Base-by-base conservation (phyloP, 2,113 vertebrate species). In the Tympanuchus pallidicinctus region DNA sequence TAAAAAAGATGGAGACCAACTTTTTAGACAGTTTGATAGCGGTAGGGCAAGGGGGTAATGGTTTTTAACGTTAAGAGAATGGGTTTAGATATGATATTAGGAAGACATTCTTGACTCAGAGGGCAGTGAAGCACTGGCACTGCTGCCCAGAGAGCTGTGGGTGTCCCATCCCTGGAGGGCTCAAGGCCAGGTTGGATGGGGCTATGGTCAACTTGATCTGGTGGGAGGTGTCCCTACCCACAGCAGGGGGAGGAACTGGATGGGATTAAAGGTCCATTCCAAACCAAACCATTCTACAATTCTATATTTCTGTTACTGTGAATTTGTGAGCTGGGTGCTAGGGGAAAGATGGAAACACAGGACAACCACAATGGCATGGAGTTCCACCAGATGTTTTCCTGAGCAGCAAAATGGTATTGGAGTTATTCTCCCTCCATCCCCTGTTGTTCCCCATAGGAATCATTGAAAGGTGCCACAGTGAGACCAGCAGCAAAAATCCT, bases 381-480 rank as follows among this genome's bases (percentile, higher is more conserved):
- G 16, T 54, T 45, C 40, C 20, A 30, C 5, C 75, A 72, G 5
- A 2, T 8, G 48, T 56, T 32, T 56, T 56, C 54, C 28, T 28
- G 11, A 57, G 24, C 48, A 84, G 65, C 32, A 79, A 85, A 82
- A 85, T 64, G 2, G 0, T 14, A 17, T 30, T 36, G 27, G 67
- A 27, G 32, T 3, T 45, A 30, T 40, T 66, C n/a, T 81, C 61
- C 57, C 45, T 42, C n/a, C 24, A 54, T 21, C 9, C 7, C 16
- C 22, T 42, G 32, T 25, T 57, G 52, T 43, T 65, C 69, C 38
- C 77, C 38, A 12, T 1, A 4, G 59, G 20, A 65, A 64, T 40
- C 60, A 24, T 42, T 42, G 52, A 72, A 42, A 78, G 20, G 34
- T 6, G 16, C 10, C 0, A 0, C 6, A 18, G 7, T 28, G 67